Conservation (phyloP, 2,888 invertebrate genomes). For the Sinotaia quadrata region DNA sequence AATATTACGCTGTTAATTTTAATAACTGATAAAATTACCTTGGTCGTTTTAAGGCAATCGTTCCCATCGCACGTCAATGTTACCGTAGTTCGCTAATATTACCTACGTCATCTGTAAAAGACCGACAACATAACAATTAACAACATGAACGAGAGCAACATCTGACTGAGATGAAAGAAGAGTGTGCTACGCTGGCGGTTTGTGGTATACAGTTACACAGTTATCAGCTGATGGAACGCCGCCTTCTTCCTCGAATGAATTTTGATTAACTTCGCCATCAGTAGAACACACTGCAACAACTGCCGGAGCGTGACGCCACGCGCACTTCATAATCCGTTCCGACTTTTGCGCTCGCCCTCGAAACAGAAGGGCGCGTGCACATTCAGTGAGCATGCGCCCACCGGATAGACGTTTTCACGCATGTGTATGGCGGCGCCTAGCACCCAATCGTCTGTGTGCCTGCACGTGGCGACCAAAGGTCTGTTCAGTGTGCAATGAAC, state of each 20-base stretch:
- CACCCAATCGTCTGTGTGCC: conserved; percentile 2
- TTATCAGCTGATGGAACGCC: neutral
- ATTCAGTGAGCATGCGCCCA: conserved; percentile 17
- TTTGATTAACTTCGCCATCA: conserved; percentile 12
- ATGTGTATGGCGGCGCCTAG: neutral
- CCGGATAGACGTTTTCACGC: conserved; percentile 2
- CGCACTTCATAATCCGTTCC: conserved; percentile 14
- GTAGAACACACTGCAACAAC: conserved; percentile 8
- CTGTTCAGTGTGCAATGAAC: conserved; percentile 9
- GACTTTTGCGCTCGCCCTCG: conserved; percentile 19
- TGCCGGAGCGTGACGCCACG: conserved; percentile 14
- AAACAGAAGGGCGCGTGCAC: conserved; percentile 17
- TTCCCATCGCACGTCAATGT: no score
- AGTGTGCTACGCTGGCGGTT: neutral
- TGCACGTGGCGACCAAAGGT: conserved; percentile 12
- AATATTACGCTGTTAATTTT: no score
- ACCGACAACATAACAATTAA: neutral
- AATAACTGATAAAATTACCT: no score
- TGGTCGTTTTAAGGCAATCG: no score
- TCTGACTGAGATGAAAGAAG: neutral
- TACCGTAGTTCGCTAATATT: no score
- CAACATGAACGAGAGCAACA: neutral
- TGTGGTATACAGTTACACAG: neutral
- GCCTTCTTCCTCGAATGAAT: neutral
- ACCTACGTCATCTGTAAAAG: no score